phyloP scores from a whole-genome alignment of 1,140 invertebrate genomes.

The Metaphire vulgaris region DNA sequence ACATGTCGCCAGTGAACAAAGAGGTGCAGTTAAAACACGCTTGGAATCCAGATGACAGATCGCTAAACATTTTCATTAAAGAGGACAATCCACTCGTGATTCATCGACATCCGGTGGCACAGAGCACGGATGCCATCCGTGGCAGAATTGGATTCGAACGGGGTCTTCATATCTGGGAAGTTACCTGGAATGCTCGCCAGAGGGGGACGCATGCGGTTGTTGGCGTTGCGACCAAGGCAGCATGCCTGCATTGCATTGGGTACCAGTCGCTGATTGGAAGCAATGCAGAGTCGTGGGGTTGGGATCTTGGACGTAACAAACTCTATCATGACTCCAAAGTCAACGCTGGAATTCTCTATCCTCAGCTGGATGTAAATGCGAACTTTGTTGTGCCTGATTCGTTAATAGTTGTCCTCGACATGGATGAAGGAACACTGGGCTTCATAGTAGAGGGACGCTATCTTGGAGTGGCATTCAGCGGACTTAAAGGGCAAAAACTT shows the following conservation, averaged over 20 bases:
- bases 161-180: constrained; percentile 96
- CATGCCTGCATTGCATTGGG: constrained; percentile 56
- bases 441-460: constrained; percentile 99
- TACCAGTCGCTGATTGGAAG: constrained; percentile 65
- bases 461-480: constrained; percentile 91
- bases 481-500: constrained; percentile 89
- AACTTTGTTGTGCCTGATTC: constrained; percentile 95
- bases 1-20: constrained; percentile 82
- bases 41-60: constrained; percentile 95
- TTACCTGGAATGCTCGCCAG: constrained; percentile 91
- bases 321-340: constrained; percentile 85
- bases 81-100: constrained; percentile 96
- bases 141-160: constrained; percentile 90
- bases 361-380: constrained; percentile 79
- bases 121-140: constrained; percentile 97
- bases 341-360: constrained; percentile 77
- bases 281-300: constrained; percentile 95
- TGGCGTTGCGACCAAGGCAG: constrained; percentile 78
- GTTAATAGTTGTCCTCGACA: constrained; percentile 94
- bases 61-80: constrained; percentile 98
- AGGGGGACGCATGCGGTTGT: constrained; percentile 96
- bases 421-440: constrained; percentile 95
- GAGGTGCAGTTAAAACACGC: constrained; percentile 85
- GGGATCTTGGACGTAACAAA: constrained; percentile 95
- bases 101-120: constrained; percentile 96